Evolutionary conservation across 2,888 invertebrate genomes (phyloP).

Genomic region (Rhyacophila evoluta): DNA sequence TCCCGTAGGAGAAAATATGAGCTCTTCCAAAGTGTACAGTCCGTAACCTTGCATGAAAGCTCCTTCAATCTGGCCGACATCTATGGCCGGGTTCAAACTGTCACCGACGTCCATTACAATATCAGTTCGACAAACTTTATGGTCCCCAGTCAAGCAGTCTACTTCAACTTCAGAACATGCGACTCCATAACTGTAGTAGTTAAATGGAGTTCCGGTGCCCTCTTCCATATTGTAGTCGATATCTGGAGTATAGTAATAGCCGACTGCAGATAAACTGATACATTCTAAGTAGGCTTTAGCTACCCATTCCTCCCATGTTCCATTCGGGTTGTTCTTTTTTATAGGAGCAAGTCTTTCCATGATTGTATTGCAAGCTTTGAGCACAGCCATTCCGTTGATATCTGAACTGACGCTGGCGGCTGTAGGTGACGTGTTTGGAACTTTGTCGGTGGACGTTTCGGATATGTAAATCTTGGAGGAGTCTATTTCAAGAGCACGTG

Average conservation of each 20-base stretch:
- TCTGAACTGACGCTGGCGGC: slow-evolving; percentile 92
- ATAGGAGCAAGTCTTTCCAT: slow-evolving; percentile 80
- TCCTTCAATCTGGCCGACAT: slow-evolving; percentile 97
- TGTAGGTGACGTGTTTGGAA: slow-evolving; percentile 91
- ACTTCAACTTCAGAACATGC: too few species aligned
- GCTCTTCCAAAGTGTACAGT: slow-evolving; percentile 89
- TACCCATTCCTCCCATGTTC: slow-evolving; percentile 89
- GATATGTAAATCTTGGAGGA: slow-evolving; percentile 81
- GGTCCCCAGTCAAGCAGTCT: too few species aligned
- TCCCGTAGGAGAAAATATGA: slow-evolving; percentile 88
- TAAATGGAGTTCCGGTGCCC: slow-evolving; percentile 80
- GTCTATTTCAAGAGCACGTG: slow-evolving; percentile 78
- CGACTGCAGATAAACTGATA: slow-evolving; percentile 84
- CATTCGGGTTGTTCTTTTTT: slow-evolving; percentile 80
- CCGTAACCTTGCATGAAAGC: slow-evolving; percentile 96
- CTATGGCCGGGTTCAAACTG: too few species aligned
- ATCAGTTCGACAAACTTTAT: slow-evolving; percentile 87
- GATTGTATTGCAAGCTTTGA: slow-evolving; percentile 84
- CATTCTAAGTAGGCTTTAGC: slow-evolving; percentile 80
- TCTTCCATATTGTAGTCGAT: slow-evolving; percentile 77
- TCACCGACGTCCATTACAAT: slow-evolving; percentile 98
- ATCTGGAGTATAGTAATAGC: too few species aligned
- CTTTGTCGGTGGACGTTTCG: slow-evolving; percentile 90
- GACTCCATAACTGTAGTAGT: slow-evolving; percentile 89
- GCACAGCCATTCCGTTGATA: slow-evolving; percentile 91